Conservation (phyloP, 2,113 vertebrate genomes). For the Sphaerodactylus townsendi region DNA sequence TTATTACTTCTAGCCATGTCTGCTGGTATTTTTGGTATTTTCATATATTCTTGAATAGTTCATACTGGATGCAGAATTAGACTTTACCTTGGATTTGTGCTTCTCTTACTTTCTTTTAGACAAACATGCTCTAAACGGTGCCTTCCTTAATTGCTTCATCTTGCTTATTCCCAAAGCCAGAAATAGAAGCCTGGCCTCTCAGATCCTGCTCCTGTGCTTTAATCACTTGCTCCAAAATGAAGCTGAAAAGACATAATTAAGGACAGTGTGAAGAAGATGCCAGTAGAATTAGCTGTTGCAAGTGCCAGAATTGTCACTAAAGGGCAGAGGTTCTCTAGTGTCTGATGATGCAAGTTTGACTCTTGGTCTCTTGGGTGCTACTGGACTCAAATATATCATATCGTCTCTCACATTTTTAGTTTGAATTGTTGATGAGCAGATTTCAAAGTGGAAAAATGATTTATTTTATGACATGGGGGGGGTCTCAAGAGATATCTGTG, state of each 20-base stretch:
- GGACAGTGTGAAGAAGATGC: not conserved
- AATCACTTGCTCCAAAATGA: not conserved
- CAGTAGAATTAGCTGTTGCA: not conserved
- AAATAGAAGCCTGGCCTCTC: not conserved
- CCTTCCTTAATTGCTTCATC: not conserved
- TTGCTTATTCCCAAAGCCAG: not conserved
- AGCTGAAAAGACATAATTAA: not conserved
- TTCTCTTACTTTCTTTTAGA: not conserved
- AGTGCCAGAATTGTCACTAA: not conserved
- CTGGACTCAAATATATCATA: too few species aligned
- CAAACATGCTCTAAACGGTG: not conserved
- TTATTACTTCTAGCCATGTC: not conserved
- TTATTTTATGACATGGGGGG: not conserved
- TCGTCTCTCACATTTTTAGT: not conserved
- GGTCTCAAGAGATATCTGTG: constrained; percentile 42
- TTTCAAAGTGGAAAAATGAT: not conserved
- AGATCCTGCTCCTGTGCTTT: not conserved
- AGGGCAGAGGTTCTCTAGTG: not conserved
- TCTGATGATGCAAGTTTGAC: not conserved
- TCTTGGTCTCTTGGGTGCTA: too few species aligned
- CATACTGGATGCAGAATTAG: not conserved
- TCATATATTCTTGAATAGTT: not conserved
- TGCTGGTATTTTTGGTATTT: not conserved
- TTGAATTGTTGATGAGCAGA: not conserved
- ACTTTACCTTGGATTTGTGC: not conserved